Conservation (phyloP, 2,888 invertebrate species). For the Gymnosoma rotundatum region DNA sequence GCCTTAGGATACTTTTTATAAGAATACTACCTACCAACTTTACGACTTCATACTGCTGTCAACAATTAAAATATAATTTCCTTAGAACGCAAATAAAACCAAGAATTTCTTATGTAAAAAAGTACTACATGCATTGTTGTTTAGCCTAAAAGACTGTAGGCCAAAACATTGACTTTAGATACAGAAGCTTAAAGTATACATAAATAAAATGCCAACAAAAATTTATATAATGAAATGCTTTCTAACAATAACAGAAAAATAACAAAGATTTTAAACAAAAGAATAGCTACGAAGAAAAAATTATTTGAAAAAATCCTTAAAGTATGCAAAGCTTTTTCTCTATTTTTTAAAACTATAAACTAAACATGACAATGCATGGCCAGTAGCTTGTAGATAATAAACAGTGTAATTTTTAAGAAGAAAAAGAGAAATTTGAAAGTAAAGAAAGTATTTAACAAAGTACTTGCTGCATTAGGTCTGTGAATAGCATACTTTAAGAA, state of each 20-base stretch:
- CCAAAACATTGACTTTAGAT: constrained; percentile 79
- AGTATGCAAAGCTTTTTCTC: constrained; percentile 45
- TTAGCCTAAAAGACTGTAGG: constrained; percentile 71
- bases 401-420: background rate
- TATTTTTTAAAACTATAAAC: constrained; percentile 28
- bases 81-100: background rate
- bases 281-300: background rate
- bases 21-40: background rate
- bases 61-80: constrained; percentile 38
- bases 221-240: background rate
- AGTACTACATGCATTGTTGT: background rate
- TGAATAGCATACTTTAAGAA: background rate
- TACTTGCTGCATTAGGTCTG: background rate
- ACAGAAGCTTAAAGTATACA: constrained; percentile 22
- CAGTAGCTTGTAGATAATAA: constrained; percentile 47
- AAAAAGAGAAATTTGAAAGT: constrained; percentile 13
- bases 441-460: constrained; percentile 42
- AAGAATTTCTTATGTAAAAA: background rate
- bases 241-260: constrained; percentile 12
- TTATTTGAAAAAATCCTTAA: constrained; percentile 40
- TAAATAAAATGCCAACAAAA: background rate
- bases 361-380: background rate
- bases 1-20: constrained; percentile 15
- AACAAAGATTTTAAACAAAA: constrained; percentile 49
- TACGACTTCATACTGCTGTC: background rate